These are phyloP conservation scores for Myotis myotis DNA, from an alignment of 2,797 vertebrate species.

Conservation along the genomic window DNA sequence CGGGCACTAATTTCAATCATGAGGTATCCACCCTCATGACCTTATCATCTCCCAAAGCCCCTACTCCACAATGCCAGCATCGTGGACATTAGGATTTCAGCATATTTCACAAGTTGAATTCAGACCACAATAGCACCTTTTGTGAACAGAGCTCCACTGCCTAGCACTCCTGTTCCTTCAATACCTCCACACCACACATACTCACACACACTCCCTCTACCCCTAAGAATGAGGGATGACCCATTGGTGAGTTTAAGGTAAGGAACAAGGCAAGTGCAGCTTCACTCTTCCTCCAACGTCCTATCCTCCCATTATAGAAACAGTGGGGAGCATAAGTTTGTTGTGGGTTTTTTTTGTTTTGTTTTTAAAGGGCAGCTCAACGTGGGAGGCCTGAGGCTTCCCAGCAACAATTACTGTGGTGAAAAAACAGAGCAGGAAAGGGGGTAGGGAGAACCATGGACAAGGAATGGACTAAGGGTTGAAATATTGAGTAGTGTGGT, in stretches of 20 bases:
- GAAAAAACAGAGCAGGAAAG: not conserved
- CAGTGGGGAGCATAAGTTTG: not conserved
- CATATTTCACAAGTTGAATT: not conserved
- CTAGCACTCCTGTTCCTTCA: not conserved
- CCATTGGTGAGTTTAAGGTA: not conserved
- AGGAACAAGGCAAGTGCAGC: not conserved
- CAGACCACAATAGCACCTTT: not conserved
- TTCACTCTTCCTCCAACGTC: not conserved
- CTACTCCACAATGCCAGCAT: not conserved
- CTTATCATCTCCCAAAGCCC: not conserved
- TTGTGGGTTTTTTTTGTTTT: not conserved
- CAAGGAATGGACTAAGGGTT: not conserved
- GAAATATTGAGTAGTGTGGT: not conserved
- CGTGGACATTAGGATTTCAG: too few relatives aligned
- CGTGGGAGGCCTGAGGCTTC: not conserved
- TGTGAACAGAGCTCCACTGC: not conserved
- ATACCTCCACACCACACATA: too few relatives aligned
- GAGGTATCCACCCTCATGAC: not conserved
- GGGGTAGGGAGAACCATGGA: not conserved
- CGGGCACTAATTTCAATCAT: not conserved
- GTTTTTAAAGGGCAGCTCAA: not conserved
- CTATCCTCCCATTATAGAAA: not conserved
- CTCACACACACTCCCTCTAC: not conserved
- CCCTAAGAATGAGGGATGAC: not conserved
- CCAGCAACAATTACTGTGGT: not conserved